phyloP scores from a whole-genome alignment of 2,113 vertebrate genomes.

The Aegotheles bennettii region DNA sequence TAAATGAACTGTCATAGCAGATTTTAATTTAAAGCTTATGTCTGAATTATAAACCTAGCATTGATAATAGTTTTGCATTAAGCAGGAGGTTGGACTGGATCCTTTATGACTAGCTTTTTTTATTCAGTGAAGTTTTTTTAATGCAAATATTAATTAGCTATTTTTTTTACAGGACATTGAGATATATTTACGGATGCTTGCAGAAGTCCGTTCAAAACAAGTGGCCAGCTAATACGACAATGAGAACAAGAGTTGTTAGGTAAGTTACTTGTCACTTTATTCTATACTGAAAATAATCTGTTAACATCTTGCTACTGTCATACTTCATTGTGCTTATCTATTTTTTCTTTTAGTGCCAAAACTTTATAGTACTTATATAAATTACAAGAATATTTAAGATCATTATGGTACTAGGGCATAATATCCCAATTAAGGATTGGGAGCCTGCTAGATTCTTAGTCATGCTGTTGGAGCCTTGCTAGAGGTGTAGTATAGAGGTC shows the following conservation, averaged over 20 bases:
- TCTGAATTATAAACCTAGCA: background rate
- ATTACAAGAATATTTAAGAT: background rate
- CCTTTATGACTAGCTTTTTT: background rate
- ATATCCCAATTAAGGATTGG: background rate
- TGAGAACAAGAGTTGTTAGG: slow-evolving; percentile 98
- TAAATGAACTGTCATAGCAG: background rate
- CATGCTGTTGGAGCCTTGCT: background rate
- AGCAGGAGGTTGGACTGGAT: background rate
- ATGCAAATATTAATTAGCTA: background rate
- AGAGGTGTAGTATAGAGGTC: background rate
- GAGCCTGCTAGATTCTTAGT: background rate
- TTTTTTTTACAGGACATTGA: slow-evolving; percentile 82
- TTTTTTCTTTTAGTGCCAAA: background rate
- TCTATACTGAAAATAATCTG: background rate
- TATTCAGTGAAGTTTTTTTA: background rate
- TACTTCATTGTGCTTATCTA: background rate
- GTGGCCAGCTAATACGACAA: slow-evolving; percentile 94
- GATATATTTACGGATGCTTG: slow-evolving; percentile 97
- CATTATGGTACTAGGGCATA: background rate
- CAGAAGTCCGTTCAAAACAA: slow-evolving; percentile 97
- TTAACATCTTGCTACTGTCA: background rate
- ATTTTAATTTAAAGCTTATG: background rate
- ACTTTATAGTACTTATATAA: background rate
- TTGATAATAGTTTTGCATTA: background rate
- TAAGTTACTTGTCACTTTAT: slow-evolving; percentile 64